Conservation (phyloP, 2,113 vertebrate genomes). For the Bettongia penicillata region DNA sequence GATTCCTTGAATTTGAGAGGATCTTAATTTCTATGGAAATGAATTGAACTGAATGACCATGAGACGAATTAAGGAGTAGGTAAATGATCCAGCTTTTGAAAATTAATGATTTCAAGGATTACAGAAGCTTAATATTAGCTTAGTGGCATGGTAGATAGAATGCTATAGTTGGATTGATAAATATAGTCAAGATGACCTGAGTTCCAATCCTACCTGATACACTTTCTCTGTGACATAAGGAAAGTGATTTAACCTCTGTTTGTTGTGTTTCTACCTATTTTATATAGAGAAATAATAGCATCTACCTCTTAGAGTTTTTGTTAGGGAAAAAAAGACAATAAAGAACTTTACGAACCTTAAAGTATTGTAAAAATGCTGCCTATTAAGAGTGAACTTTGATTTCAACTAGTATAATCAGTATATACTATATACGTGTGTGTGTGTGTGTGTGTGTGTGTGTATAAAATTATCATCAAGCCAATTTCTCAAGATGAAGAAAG, state of each 20-base stretch:
- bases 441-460: no score
- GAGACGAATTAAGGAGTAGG: background rate
- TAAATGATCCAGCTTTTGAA: background rate
- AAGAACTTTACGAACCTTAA: background rate
- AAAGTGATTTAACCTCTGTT: background rate
- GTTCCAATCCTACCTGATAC: background rate
- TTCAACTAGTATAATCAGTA: background rate
- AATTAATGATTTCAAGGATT: background rate
- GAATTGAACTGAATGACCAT: background rate
- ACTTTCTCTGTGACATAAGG: background rate
- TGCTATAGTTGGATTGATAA: no score
- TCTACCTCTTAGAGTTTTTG: background rate
- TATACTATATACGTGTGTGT: background rate
- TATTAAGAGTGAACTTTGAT: background rate
- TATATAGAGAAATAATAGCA: background rate
- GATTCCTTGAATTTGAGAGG: background rate
- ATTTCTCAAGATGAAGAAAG: no score
- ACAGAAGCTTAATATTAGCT: background rate
- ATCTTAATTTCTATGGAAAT: background rate
- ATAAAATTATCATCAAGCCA: no score
- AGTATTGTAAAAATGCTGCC: background rate
- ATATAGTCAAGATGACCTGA: background rate
- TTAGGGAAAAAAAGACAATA: background rate
- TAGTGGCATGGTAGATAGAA: background rate
- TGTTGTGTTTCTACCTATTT: background rate